These are phyloP conservation scores for Himalopsyche japonica DNA, from an alignment of 2,888 invertebrate species.

Conservation along the genomic window DNA sequence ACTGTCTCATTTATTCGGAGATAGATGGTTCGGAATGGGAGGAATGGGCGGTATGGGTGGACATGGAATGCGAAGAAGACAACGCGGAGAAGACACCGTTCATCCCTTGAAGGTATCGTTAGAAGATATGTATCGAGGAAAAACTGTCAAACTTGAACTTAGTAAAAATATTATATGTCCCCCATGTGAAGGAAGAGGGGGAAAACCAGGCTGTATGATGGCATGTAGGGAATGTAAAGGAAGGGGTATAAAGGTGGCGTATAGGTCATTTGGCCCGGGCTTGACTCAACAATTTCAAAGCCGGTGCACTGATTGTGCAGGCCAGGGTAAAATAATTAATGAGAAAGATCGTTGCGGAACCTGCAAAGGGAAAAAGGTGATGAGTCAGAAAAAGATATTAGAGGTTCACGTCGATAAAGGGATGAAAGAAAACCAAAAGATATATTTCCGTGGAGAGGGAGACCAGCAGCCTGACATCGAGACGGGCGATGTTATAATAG, in stretches of 20 bases:
- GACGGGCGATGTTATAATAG: slow-evolving; percentile 87
- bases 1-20: slow-evolving; percentile 70
- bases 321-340: slow-evolving; percentile 73
- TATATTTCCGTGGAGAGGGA: slow-evolving; percentile 85
- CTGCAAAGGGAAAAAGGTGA: slow-evolving; percentile 84
- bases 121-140: slow-evolving; percentile 91
- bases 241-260: slow-evolving; percentile 73
- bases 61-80: slow-evolving; percentile 59
- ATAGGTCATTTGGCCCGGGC: slow-evolving; percentile 69
- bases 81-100: slow-evolving; percentile 79
- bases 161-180: slow-evolving; percentile 82
- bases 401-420: slow-evolving; percentile 90
- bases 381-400: slow-evolving; percentile 79
- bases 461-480: slow-evolving; percentile 87
- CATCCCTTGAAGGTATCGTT: slow-evolving; percentile 83
- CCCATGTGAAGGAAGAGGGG: slow-evolving; percentile 77
- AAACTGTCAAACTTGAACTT: slow-evolving; percentile 78
- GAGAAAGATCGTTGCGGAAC: slow-evolving; percentile 82
- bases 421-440: slow-evolving; percentile 84
- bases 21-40: slow-evolving; percentile 66
- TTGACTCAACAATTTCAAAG: slow-evolving; percentile 68
- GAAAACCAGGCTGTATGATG: slow-evolving; percentile 68
- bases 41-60: slow-evolving; percentile 49
- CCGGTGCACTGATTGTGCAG: slow-evolving; percentile 66
- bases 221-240: slow-evolving; percentile 78